phyloP scores from a whole-genome alignment of 2,797 vertebrate species.

The Poeciliopsis turneri region DNA sequence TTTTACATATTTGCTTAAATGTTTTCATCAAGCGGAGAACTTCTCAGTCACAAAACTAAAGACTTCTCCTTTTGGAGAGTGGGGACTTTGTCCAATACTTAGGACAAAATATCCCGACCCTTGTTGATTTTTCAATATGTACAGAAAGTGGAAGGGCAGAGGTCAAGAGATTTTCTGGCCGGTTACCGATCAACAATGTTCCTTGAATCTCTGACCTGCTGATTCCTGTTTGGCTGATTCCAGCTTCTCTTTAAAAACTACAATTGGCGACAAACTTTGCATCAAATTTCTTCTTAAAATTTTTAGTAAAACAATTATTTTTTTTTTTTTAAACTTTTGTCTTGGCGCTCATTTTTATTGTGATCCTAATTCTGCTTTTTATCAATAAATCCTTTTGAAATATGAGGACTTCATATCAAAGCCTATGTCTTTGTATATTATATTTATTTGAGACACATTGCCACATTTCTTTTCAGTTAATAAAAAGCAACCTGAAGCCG shows the following conservation, averaged over 20 bases:
- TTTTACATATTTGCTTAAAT: constrained; percentile 7
- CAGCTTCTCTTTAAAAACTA: neutral
- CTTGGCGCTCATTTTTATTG: neutral
- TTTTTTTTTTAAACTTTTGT: neutral
- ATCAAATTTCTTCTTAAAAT: neutral
- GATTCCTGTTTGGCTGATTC: neutral
- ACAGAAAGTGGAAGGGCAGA: neutral
- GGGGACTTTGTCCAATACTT: neutral
- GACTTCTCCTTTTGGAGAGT: neutral
- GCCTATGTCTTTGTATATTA: neutral
- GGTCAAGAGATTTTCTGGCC: neutral
- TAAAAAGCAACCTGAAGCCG: neutral
- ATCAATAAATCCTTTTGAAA: neutral
- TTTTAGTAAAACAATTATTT: neutral
- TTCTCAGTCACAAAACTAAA: constrained; percentile 1
- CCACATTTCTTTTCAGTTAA: neutral
- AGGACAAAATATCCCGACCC: neutral
- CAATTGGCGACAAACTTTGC: neutral
- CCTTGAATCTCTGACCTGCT: neutral
- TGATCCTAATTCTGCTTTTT: neutral
- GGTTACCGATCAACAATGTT: neutral
- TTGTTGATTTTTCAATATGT: neutral
- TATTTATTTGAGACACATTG: neutral
- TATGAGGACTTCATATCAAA: neutral
- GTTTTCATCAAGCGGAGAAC: constrained; percentile 17